Evolutionary conservation across 2,888 invertebrate genomes (phyloP), one percentile per base, ranked within the genome.

Genomic region (Oscheius myriophilus): DNA sequence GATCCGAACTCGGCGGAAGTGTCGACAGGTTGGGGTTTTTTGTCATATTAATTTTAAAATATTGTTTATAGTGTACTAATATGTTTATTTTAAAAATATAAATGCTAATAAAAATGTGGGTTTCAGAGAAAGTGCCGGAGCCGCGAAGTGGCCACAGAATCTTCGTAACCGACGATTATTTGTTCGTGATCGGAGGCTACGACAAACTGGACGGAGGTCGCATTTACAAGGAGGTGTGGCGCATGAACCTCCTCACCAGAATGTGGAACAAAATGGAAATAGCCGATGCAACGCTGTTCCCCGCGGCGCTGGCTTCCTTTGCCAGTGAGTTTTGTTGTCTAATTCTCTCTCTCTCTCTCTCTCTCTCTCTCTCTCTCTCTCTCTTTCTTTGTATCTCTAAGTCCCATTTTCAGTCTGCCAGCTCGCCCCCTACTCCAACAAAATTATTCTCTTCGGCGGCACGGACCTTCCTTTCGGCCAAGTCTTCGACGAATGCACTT

Each of bases 121-220:
- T 55, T 65, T 45, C 33, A 65, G 65, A 55, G 25, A 18, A 23
- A 9, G 51, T 3, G 18, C 82, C 82, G 9, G 7, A 18, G 14
- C 54, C 72, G 26, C 72, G 84, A 21, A 80, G 80, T 33, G 84
- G 84, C 4, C 84, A 84, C 55, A 70, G 84, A 9, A 72, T 78
- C 12, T 84, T 82, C 65, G 68, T 72, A 11, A 79, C 78, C 33
- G 67, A 71, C 42, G 82, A 84, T 53, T 82, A 75, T 65, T 49
- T 84, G n/a, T 84, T 82, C 57, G 57, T 81, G 6, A 64, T 84
- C 41, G 84, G 84, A 9, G 84, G 84, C 14, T 84, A 75, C 41
- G 70, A 54, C 7, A 9, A 12, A 7, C 16, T 21, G 1, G 55
- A 54, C 16, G 45, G 14, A 7, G 64, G 67, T 18, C 6, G 21